Conservation (phyloP, 2,797 vertebrate species). For the Enoplosus armatus region DNA sequence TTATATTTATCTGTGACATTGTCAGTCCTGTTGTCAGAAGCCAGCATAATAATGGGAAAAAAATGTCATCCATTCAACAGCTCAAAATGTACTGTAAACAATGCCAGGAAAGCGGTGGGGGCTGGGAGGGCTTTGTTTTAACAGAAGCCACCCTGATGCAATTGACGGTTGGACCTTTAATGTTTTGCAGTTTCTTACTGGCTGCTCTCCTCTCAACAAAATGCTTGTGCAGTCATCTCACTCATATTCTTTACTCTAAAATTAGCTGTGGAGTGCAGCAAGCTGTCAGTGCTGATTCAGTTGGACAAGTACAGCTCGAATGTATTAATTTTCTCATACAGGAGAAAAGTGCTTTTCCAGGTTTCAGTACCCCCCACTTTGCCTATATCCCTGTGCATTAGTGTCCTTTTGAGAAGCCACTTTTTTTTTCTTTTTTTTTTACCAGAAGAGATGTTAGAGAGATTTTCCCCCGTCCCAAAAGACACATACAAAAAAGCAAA, state of each 20-base stretch:
- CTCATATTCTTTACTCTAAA: conserved; percentile 73
- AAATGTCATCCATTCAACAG: conserved; percentile 65
- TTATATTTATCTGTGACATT: conserved; percentile 40
- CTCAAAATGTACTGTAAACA: conserved; percentile 71
- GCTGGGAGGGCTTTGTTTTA: conserved; percentile 58
- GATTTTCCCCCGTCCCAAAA: conserved; percentile 40
- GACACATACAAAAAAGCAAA: conserved; percentile 47
- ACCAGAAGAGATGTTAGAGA: conserved; percentile 43
- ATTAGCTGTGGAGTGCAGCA: conserved; percentile 66
- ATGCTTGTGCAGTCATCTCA: conserved; percentile 61
- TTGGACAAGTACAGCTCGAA: conserved; percentile 70
- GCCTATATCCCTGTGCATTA: conserved; percentile 64
- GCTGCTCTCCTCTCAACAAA: conserved; percentile 54
- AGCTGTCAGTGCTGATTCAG: conserved; percentile 72
- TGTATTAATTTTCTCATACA: conserved; percentile 72
- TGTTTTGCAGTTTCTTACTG: conserved; percentile 54
- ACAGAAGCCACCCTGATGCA: conserved; percentile 61
- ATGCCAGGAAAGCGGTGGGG: conserved; percentile 73
- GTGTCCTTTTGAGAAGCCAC: conserved; percentile 61
- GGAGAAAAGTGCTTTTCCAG: conserved; percentile 77
- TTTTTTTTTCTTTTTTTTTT: conserved; percentile 24
- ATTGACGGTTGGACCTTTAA: conserved; percentile 61
- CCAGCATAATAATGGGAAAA: conserved; percentile 52
- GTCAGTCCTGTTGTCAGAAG: conserved; percentile 51
- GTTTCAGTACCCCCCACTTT: conserved; percentile 61